These are phyloP conservation scores for Cyaniris semiargus DNA, from an alignment of 2,888 invertebrate species.

Conservation along the genomic window DNA sequence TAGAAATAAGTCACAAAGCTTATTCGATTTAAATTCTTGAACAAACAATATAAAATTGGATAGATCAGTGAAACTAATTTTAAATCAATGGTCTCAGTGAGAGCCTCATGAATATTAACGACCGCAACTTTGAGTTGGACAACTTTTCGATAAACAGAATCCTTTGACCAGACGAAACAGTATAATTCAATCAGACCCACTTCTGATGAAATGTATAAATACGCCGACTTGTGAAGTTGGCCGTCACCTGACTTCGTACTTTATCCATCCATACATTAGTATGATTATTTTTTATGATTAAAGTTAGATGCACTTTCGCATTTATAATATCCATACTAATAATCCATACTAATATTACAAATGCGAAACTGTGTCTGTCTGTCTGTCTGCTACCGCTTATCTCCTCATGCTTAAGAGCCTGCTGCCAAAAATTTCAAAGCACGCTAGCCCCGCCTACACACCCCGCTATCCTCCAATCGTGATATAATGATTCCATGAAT, in stretches of 20 bases:
- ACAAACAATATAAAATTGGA: background rate
- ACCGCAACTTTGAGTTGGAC: slow-evolving; percentile 1
- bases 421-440: no score
- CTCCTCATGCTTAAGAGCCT: no score
- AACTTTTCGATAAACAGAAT: background rate
- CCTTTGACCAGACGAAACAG: slow-evolving; percentile 21
- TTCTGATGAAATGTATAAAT: background rate
- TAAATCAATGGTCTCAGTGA: slow-evolving; percentile 11
- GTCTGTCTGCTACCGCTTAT: no score
- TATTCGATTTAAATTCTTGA: background rate
- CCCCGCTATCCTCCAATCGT: no score
- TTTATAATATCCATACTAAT: no score
- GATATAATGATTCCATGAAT: no score
- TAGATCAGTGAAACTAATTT: slow-evolving; percentile 1
- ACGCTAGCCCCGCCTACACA: no score
- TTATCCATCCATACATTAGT: no score
- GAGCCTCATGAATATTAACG: slow-evolving; percentile 1
- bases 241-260: background rate
- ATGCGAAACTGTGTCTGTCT: no score
- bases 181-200: slow-evolving; percentile 2
- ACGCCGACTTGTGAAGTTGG: background rate
- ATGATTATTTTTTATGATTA: no score
- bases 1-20: background rate
- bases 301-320: no score
- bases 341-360: no score